phyloP scores from a whole-genome alignment of 2,888 invertebrate genomes.

The Eilema caniola region DNA sequence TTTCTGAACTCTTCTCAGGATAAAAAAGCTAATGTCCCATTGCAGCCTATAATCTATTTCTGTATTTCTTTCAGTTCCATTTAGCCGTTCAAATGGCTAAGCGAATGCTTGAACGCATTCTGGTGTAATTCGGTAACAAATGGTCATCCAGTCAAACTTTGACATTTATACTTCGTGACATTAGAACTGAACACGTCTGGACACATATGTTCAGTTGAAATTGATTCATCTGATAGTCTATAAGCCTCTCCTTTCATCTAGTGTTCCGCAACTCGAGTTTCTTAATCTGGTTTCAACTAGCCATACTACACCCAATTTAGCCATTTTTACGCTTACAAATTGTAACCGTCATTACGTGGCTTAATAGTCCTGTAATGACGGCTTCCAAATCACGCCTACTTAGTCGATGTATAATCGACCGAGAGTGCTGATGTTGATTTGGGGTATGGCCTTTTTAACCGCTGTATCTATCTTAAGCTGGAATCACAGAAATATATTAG shows the following conservation, averaged over 20 bases:
- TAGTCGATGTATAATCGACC: slow-evolving; percentile 4
- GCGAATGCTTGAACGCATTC: not conserved
- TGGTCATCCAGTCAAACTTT: not conserved
- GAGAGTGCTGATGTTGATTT: not conserved
- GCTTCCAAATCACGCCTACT: slow-evolving; percentile 9
- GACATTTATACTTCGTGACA: not conserved
- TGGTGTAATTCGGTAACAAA: not conserved
- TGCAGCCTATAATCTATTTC: not conserved
- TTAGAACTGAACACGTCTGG: too few species aligned
- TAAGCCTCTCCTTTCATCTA: not conserved
- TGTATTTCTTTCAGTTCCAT: not conserved
- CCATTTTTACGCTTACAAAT: not conserved
- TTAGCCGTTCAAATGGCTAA: too few species aligned
- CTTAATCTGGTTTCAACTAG: not conserved
- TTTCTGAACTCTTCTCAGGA: too few species aligned
- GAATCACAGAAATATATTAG: not conserved
- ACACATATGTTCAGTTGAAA: not conserved
- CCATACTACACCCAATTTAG: slow-evolving; percentile 4
- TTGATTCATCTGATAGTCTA: not conserved
- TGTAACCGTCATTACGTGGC: slow-evolving; percentile 1
- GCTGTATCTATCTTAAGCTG: not conserved
- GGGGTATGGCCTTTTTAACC: not conserved
- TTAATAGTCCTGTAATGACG: slow-evolving; percentile 6
- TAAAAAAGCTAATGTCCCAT: not conserved
- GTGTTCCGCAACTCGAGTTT: not conserved